Evolutionary conservation across 2,113 vertebrate species (phyloP), one percentile per base, ranked within the genome.

Genomic region (Corapipo altera): DNA sequence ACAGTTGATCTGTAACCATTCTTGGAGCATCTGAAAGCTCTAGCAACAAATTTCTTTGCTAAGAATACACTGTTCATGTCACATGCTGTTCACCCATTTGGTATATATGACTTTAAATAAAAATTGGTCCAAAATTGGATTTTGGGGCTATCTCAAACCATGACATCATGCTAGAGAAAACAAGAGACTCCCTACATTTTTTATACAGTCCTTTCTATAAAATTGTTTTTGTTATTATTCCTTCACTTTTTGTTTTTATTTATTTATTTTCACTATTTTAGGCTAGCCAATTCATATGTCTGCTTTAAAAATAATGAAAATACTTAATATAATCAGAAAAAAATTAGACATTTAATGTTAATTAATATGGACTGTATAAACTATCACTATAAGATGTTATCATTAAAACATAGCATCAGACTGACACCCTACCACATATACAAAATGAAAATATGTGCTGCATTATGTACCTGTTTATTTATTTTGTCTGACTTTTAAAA

Each of bases 361-460:
- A 88, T 93, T 64, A 95, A 91, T 92, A 95, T 39, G 57, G 49
- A 84, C 70, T 73, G 46, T 65, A 96, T 59, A 83, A 71, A 79
- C 66, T 73, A 69, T 75, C 77, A 93, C 75, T 92, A 70, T 91
- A 70, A 74, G 94, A 96, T 93, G 88, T 91, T 95, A 85, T 96
- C 73, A 94, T 96, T 90, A 91, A 75, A 95, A 93, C 59, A 64
- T 51, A 84, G 77, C 33, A 92, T 96, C 80, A 88, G 89, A 85
- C 69, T 93, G 91, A 87, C 33, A 89, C 84, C 80, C 70, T 77
- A 65, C 22, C 80, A 93, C 65, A 97, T 96, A 94, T 49, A 89
- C 41, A 97, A 96, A 96, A 82, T 93, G 89, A 97, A 97, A 98
- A 97, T 95, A 97, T 96, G 94, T 94, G 89, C 97, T 97, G 97